These are phyloP conservation scores for Heliconius hortense DNA, from an alignment of 2,888 invertebrate genomes.

Conservation along the genomic window DNA sequence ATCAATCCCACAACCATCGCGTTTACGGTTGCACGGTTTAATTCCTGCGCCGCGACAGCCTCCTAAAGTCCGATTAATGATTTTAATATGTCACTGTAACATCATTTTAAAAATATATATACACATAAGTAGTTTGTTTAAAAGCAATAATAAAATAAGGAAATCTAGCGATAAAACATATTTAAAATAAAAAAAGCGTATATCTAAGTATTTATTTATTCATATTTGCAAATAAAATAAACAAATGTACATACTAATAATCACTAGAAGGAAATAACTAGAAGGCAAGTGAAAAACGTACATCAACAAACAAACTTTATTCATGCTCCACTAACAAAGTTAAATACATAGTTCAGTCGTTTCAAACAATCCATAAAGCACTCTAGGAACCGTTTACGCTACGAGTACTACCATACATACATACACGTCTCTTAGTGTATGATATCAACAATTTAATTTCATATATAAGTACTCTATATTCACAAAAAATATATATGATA, in stretches of 20 bases:
- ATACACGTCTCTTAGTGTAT: not conserved
- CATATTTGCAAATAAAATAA: no score
- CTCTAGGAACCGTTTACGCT: constrained; percentile 15
- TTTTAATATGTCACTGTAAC: no score
- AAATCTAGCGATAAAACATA: no score
- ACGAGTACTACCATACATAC: constrained; percentile 4
- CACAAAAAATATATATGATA: not conserved
- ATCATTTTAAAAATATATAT: no score
- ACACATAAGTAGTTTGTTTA: no score
- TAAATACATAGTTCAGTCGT: constrained; percentile 42
- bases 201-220: no score
- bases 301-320: constrained; percentile 63
- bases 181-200: no score
- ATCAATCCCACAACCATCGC: no score
- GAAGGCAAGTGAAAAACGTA: constrained; percentile 44
- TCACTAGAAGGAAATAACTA: not conserved
- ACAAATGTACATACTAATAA: constrained; percentile 3
- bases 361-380: constrained; percentile 19
- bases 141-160: no score
- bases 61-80: no score
- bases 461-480: not conserved
- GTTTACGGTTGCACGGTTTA: no score
- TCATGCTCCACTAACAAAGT: constrained; percentile 59
- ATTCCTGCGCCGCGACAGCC: no score
- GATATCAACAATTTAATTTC: not conserved